A percentile compares a stretch with the other conserved stretches of the same genome.
Evolutionary conservation across 2,888 invertebrate genomes (phyloP).

Genomic region (Piscicola geometra): DNA sequence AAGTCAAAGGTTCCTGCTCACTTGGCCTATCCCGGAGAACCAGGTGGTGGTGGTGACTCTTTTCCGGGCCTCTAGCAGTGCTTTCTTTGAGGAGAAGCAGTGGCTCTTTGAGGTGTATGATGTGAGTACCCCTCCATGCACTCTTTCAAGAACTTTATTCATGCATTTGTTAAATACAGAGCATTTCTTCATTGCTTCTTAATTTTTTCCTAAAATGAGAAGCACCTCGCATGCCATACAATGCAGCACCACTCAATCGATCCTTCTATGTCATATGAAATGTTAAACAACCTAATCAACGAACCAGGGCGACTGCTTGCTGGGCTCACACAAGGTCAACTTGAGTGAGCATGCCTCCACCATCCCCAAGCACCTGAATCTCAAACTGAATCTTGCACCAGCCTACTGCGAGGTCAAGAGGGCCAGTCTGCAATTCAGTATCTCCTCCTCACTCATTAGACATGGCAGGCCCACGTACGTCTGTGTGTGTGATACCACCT

Average conservation of each 20-base stretch:
- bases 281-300: too few species aligned
- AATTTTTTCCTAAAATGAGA: too few species aligned
- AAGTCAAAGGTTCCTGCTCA: conserved; percentile 71
- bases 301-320: conserved; percentile 56
- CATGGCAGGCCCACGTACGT: conserved; percentile 96
- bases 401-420: conserved; percentile 74
- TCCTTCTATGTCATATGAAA: too few species aligned
- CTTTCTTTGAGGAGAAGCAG: conserved; percentile 90
- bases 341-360: conserved; percentile 82
- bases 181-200: too few species aligned
- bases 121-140: conserved; percentile 60
- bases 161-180: too few species aligned
- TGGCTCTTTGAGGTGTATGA: conserved; percentile 94
- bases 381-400: conserved; percentile 74
- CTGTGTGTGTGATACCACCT: too few species aligned
- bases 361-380: conserved; percentile 76
- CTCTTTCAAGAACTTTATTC: neutral
- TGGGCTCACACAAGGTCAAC: conserved; percentile 79
- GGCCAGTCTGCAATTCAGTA: conserved; percentile 78
- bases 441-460: conserved; percentile 83
- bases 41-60: conserved; percentile 86
- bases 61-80: conserved; percentile 83
- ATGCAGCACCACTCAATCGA: too few species aligned
- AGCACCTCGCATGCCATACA: too few species aligned
- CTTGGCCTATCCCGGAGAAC: conserved; percentile 91